Conservation (phyloP, 2,888 invertebrate species). For the Cabera pusaria region DNA sequence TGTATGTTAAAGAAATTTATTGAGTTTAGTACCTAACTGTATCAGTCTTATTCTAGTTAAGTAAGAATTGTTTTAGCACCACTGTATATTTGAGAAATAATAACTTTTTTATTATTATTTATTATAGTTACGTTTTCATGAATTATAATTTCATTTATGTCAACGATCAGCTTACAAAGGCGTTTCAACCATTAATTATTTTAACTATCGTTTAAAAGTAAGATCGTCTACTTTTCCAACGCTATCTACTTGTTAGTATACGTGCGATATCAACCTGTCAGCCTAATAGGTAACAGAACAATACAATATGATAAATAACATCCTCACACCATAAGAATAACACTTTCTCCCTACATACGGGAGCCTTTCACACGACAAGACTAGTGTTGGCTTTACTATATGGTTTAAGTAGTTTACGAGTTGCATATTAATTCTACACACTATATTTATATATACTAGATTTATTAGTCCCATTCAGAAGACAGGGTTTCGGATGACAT, state of each 20-base stretch:
- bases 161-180: too few species aligned
- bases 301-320: constrained; percentile 11
- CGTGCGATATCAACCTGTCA: too few species aligned
- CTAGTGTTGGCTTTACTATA: constrained; percentile 21
- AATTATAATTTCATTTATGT: too few species aligned
- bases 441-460: constrained; percentile 17
- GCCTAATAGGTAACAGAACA: constrained; percentile 5
- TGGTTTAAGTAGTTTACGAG: constrained; percentile 8
- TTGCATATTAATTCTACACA: constrained; percentile 28
- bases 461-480: constrained; percentile 23
- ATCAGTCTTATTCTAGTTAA: neutral
- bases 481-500: constrained; percentile 24
- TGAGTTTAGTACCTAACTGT: constrained; percentile 8
- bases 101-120: too few species aligned
- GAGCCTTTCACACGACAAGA: constrained; percentile 25
- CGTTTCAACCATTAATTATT: too few species aligned
- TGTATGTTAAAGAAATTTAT: constrained; percentile 7
- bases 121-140: too few species aligned
- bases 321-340: constrained; percentile 8
- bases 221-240: too few species aligned
- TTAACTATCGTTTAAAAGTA: too few species aligned
- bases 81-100: too few species aligned
- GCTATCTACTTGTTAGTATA: too few species aligned
- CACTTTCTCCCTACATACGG: constrained; percentile 32
- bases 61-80: too few species aligned